phyloP scores from a whole-genome alignment of 2,888 invertebrate species.

The Cantharis flavilabris region DNA sequence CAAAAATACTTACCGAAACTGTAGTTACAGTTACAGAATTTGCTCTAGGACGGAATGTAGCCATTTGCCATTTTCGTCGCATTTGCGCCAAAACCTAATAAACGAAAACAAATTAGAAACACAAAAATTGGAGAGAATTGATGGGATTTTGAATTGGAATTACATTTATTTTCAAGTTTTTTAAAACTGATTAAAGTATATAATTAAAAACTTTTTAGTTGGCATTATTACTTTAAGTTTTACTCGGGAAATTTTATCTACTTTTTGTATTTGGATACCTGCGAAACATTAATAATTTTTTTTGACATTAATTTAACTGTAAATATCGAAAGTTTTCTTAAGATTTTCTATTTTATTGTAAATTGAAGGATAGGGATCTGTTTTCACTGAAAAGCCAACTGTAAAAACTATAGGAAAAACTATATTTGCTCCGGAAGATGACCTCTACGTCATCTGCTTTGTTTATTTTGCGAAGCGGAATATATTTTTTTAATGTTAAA shows the following conservation, averaged over 20 bases:
- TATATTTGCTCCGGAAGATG: too few relatives aligned
- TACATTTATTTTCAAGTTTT: not conserved
- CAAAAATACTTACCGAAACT: conserved; percentile 74
- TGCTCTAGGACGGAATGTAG: conserved; percentile 75
- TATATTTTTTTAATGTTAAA: too few relatives aligned
- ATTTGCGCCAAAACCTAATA: conserved; percentile 75
- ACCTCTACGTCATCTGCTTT: too few relatives aligned
- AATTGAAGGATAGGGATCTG: too few relatives aligned
- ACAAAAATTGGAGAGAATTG: not conserved
- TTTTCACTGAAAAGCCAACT: too few relatives aligned
- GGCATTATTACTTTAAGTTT: not conserved
- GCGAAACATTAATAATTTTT: not conserved
- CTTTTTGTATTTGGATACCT: not conserved
- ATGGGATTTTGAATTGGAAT: not conserved
- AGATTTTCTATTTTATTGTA: too few relatives aligned
- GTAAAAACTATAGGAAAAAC: too few relatives aligned
- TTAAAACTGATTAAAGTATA: not conserved
- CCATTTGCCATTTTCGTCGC: conserved; percentile 77
- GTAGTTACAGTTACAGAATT: conserved; percentile 87
- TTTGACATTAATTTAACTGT: not conserved
- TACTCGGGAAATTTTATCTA: not conserved
- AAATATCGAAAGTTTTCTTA: not conserved
- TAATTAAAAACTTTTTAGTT: not conserved
- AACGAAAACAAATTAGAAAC: not conserved
- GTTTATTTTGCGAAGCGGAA: too few relatives aligned